phyloP scores from a whole-genome alignment of 2,113 vertebrate species.

The Lynx canadensis region DNA sequence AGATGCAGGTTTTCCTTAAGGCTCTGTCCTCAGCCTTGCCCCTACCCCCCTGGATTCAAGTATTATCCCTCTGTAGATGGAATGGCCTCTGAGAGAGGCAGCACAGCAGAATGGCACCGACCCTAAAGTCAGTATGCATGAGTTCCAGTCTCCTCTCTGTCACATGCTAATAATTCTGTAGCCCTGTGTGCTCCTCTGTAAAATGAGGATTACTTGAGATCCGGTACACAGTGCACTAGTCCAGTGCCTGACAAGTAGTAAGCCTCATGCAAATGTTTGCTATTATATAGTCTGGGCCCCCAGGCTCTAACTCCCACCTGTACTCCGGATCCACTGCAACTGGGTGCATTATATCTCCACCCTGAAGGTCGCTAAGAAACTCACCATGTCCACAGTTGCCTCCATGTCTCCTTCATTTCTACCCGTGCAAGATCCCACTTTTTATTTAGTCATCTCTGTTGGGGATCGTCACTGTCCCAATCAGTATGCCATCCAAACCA shows the following conservation, averaged over 20 bases:
- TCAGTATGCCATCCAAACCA: not conserved
- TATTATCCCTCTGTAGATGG: not conserved
- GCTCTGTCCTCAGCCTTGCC: not conserved
- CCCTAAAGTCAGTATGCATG: not conserved
- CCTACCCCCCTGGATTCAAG: not conserved
- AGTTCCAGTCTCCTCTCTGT: not conserved
- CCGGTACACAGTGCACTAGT: not conserved
- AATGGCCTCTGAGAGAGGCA: not conserved
- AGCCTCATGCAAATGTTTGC: not conserved
- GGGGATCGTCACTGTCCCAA: not conserved
- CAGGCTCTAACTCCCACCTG: not conserved
- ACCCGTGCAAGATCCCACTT: not conserved
- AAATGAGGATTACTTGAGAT: not conserved
- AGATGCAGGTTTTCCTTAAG: not conserved
- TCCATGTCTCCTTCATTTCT: constrained; percentile 4
- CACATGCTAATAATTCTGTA: not conserved
- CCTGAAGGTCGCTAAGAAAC: not conserved
- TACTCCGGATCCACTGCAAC: not conserved
- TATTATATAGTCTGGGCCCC: not conserved
- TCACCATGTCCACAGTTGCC: not conserved
- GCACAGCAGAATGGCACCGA: not conserved
- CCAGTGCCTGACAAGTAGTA: constrained; percentile 4
- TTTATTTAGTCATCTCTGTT: not conserved
- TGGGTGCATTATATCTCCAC: not conserved
- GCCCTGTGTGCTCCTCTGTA: constrained; percentile 8